Percentiles rank a stretch among this genome's conserved stretches.
phyloP scores from a whole-genome alignment of 2,113 vertebrate species.

The Phalacrocorax carbo region DNA sequence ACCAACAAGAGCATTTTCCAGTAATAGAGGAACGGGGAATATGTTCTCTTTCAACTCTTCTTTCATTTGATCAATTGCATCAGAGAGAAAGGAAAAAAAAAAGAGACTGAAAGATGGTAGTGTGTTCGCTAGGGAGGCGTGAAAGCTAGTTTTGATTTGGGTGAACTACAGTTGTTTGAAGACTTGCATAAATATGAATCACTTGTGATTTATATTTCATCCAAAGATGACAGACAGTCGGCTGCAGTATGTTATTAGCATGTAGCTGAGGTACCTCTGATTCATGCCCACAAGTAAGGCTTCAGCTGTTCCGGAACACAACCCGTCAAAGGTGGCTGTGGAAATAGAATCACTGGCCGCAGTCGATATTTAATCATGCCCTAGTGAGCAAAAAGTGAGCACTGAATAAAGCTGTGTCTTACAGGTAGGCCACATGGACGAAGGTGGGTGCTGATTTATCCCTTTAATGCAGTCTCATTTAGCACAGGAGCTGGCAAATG shows the following conservation, averaged over 20 bases:
- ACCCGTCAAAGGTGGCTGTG: not conserved
- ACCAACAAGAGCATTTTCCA: not conserved
- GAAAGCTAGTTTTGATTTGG: not conserved
- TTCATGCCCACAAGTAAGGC: not conserved
- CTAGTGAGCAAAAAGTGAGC: not conserved
- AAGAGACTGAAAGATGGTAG: not conserved
- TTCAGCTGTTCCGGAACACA: not conserved
- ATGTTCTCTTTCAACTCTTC: not conserved
- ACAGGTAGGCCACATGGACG: not conserved
- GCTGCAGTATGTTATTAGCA: not conserved
- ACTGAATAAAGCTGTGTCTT: not conserved
- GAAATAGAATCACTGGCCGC: not conserved
- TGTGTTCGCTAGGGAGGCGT: not conserved
- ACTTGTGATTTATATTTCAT: constrained; percentile 50
- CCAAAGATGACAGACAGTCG: not conserved
- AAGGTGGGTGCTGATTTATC: not conserved
- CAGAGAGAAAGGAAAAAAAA: not conserved
- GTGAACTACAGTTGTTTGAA: constrained; percentile 9
- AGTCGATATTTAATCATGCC: not conserved
- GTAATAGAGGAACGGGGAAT: not conserved
- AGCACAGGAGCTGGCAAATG: not conserved
- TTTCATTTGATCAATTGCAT: constrained; percentile 1
- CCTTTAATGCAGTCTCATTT: not conserved
- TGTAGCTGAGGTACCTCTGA: not conserved
- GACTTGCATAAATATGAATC: not conserved